Conservation (phyloP, 2,888 invertebrate species). For the Nephrocerus scutellatus region DNA sequence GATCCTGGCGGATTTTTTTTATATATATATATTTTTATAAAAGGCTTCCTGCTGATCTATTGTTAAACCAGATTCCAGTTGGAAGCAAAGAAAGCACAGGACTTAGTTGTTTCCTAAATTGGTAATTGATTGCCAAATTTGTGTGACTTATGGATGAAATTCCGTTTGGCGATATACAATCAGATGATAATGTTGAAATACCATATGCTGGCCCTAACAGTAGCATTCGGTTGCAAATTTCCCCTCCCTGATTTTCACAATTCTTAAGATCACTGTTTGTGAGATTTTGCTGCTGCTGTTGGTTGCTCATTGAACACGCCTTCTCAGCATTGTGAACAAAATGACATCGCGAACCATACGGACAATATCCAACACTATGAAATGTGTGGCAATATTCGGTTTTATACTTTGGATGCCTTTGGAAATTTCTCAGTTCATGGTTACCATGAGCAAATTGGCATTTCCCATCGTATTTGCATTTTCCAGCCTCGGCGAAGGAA, state of each 20-base stretch:
- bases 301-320: conserved; percentile 53
- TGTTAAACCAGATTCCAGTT: conserved; percentile 33
- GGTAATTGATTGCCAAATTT: conserved; percentile 45
- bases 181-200: conserved; percentile 51
- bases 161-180: conserved; percentile 48
- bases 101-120: conserved; percentile 42
- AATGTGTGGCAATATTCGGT: conserved; percentile 92
- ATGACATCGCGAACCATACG: conserved; percentile 96
- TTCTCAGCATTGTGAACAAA: conserved; percentile 95
- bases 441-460: conserved; percentile 98
- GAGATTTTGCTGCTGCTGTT: conserved; percentile 22
- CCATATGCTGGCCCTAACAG: conserved; percentile 50
- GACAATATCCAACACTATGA: conserved; percentile 95
- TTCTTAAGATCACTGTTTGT: too few relatives aligned
- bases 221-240: conserved; percentile 50
- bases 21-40: too few relatives aligned
- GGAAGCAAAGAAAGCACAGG: conserved; percentile 31
- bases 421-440: conserved; percentile 83
- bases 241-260: background rate
- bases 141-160: conserved; percentile 47
- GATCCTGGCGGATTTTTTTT: too few relatives aligned
- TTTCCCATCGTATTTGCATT: conserved; percentile 98
- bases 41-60: conserved; percentile 45
- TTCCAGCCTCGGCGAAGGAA: conserved; percentile 92
- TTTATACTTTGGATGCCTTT: conserved; percentile 98